Percentiles rank a stretch among this genome's conserved stretches.
Evolutionary conservation across 2,797 vertebrate genomes (phyloP).

Genomic region (Scyliorhinus canicula): DNA sequence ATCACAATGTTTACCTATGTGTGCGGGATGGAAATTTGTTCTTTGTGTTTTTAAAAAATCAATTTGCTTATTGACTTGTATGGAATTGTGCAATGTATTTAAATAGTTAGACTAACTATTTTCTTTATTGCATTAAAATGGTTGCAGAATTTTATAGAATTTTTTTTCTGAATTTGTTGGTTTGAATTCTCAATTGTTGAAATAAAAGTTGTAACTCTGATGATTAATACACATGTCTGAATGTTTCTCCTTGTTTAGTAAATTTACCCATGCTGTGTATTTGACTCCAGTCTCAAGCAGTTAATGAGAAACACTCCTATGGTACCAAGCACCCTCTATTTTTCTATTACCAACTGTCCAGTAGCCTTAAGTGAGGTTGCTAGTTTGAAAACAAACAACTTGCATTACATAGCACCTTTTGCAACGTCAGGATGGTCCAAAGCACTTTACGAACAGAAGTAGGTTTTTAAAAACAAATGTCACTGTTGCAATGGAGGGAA

Average conservation of each 20-base stretch:
- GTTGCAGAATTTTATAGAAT: slow-evolving; percentile 30
- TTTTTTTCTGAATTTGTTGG: slow-evolving; percentile 17
- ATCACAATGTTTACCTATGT: slow-evolving; percentile 61
- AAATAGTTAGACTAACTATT: slow-evolving; percentile 8
- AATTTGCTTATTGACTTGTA: slow-evolving; percentile 11
- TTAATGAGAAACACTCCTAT: not conserved
- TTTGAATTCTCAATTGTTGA: slow-evolving; percentile 28
- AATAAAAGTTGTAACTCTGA: slow-evolving; percentile 28
- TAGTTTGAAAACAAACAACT: not conserved
- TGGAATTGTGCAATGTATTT: slow-evolving; percentile 36
- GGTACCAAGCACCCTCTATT: not conserved
- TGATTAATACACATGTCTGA: not conserved
- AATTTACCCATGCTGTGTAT: not conserved
- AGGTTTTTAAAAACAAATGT: not conserved
- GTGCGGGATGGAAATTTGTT: slow-evolving; percentile 49
- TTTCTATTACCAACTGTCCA: no score
- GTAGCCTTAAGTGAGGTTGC: not conserved
- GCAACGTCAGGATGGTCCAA: not conserved
- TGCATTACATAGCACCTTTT: not conserved
- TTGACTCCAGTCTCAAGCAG: not conserved
- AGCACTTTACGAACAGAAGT: not conserved
- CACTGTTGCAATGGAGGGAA: not conserved
- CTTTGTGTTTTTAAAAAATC: slow-evolving; percentile 46
- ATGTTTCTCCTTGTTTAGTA: not conserved
- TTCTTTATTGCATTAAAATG: slow-evolving; percentile 20